Evolutionary conservation across 2,113 vertebrate species (phyloP).

Genomic region (Microcebus griseorufus): DNA sequence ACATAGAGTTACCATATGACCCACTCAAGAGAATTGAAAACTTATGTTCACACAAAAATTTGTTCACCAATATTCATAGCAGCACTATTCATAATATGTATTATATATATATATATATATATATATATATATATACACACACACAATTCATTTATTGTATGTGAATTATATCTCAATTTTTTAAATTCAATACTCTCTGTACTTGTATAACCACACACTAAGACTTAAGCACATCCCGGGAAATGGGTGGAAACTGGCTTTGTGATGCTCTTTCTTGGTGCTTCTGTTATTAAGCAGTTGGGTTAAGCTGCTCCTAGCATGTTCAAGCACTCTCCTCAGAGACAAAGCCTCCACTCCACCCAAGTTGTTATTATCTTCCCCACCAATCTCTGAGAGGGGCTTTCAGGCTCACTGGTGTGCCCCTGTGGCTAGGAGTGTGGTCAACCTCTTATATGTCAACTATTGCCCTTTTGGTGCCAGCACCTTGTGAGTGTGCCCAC

Average conservation of each 20-base stretch:
- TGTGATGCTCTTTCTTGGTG: not conserved
- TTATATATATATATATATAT: too few species aligned
- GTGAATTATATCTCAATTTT: not conserved
- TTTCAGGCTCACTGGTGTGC: not conserved
- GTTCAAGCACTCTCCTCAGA: not conserved
- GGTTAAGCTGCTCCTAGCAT: not conserved
- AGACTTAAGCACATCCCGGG: not conserved
- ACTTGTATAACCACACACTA: not conserved
- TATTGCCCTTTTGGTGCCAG: not conserved
- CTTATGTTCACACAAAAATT: not conserved
- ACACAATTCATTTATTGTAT: not conserved
- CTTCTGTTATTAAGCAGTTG: not conserved
- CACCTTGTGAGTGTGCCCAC: fast-evolving
- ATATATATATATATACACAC: too few species aligned
- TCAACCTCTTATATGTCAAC: not conserved
- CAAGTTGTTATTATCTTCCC: not conserved
- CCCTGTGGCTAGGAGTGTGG: not conserved
- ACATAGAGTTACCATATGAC: not conserved
- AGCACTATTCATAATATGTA: not conserved
- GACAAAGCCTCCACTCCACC: not conserved
- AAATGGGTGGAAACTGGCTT: not conserved
- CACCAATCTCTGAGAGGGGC: not conserved
- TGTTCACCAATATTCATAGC: not conserved
- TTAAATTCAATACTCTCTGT: not conserved
- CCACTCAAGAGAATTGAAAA: not conserved